Conservation (phyloP, 2,888 invertebrate species). For the Papilio demoleus region DNA sequence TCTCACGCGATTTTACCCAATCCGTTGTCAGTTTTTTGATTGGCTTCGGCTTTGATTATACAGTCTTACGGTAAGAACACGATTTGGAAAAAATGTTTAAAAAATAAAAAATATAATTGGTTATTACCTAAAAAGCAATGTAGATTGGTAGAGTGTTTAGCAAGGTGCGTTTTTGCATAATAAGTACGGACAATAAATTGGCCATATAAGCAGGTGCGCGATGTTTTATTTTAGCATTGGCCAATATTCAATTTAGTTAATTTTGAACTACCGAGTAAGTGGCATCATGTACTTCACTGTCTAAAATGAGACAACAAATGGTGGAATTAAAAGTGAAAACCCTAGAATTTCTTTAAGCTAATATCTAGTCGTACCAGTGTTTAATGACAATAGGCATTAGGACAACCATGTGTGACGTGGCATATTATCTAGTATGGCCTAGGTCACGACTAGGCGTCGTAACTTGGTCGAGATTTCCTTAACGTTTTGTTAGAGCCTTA, state of each 20-base stretch:
- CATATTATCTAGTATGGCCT: slow-evolving; percentile 22
- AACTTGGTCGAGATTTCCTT: background rate
- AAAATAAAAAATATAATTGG: too few species aligned
- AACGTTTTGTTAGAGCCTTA: slow-evolving; percentile 52
- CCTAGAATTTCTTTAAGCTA: background rate
- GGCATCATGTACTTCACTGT: too few species aligned
- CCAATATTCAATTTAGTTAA: background rate
- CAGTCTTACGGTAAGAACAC: background rate
- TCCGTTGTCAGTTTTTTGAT: slow-evolving; percentile 12
- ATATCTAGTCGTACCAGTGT: background rate
- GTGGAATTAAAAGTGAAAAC: background rate
- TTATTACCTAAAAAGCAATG: background rate
- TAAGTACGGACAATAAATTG: background rate
- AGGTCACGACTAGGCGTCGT: slow-evolving; percentile 28
- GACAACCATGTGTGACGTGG: background rate
- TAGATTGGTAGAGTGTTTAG: background rate
- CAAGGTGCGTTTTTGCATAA: background rate
- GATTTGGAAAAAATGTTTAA: background rate
- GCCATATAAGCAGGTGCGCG: background rate
- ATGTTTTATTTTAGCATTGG: background rate
- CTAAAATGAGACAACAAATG: background rate
- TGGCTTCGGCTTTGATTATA: slow-evolving; percentile 19
- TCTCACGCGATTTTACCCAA: slow-evolving; percentile 21
- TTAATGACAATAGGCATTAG: background rate
- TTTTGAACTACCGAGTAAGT: background rate